A percentile compares a stretch with the other conserved stretches of the same genome.
Conservation (phyloP, 1,140 invertebrate genomes). For the Drosophila varians region DNA sequence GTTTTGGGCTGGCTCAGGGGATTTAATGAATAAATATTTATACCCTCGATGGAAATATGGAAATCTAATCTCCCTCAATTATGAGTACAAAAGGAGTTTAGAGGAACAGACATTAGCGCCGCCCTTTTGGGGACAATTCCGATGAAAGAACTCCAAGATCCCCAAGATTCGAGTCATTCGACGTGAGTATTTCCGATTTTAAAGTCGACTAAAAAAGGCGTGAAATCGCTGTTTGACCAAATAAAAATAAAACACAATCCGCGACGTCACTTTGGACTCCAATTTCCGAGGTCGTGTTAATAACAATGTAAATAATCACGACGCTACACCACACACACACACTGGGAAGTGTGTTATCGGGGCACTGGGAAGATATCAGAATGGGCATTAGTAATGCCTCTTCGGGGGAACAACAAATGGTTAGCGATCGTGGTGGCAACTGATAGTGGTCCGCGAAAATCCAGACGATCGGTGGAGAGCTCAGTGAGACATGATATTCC, state of each 20-base stretch:
- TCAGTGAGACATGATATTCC: constrained; percentile 36
- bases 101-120: too few species aligned
- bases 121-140: not conserved
- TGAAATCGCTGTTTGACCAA: constrained; percentile 37
- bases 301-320: constrained; percentile 33
- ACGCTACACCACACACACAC: constrained; percentile 4
- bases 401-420: constrained; percentile 5
- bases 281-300: constrained; percentile 39
- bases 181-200: constrained; percentile 1
- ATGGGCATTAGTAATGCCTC: not conserved
- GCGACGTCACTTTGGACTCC: constrained; percentile 30
- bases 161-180: constrained; percentile 12
- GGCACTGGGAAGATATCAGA: not conserved
- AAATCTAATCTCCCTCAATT: not conserved
- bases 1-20: not conserved
- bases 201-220: constrained; percentile 23
- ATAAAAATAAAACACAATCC: constrained; percentile 8
- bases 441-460: constrained; percentile 35
- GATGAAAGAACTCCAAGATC: constrained; percentile 9
- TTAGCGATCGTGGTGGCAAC: constrained; percentile 44
- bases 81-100: not conserved
- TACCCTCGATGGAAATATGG: not conserved
- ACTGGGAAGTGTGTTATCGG: not conserved
- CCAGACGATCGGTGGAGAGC: constrained; percentile 17
- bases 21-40: constrained; percentile 3